Conservation (phyloP, 2,113 vertebrate genomes). For the Petaurus breviceps region DNA sequence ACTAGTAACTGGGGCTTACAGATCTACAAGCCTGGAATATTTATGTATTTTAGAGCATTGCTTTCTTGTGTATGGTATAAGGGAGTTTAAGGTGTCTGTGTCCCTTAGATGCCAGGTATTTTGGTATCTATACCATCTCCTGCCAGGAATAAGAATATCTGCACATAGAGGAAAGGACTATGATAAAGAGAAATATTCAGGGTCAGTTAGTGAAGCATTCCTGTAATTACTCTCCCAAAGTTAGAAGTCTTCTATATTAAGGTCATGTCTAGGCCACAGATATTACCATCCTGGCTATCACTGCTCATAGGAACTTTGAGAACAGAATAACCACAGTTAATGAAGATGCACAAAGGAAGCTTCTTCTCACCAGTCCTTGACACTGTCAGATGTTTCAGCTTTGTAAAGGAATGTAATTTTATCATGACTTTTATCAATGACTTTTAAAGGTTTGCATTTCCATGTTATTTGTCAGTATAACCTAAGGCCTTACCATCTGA, state of each 20-base stretch:
- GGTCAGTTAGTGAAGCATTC: background rate
- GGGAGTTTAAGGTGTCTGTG: background rate
- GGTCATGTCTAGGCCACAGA: background rate
- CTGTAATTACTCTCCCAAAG: background rate
- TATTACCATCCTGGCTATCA: background rate
- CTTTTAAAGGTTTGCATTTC: background rate
- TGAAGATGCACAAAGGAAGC: background rate
- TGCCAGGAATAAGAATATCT: background rate
- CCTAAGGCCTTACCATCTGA: background rate
- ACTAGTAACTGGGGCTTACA: background rate
- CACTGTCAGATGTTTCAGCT: background rate
- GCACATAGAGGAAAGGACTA: background rate
- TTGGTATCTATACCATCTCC: background rate
- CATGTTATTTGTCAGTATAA: background rate
- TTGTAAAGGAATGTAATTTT: background rate
- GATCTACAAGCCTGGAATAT: background rate
- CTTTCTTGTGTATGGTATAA: background rate
- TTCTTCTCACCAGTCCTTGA: background rate
- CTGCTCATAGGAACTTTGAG: background rate
- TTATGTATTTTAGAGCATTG: background rate
- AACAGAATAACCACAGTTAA: background rate
- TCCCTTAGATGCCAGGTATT: background rate
- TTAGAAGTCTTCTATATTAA: background rate
- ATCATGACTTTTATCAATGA: background rate
- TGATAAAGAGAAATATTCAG: background rate